Percentiles rank a stretch among this genome's conserved stretches.
These are phyloP conservation scores for Xiphorhynchus erythropygius DNA, from an alignment of 2,797 vertebrate genomes.

Conservation along the genomic window DNA sequence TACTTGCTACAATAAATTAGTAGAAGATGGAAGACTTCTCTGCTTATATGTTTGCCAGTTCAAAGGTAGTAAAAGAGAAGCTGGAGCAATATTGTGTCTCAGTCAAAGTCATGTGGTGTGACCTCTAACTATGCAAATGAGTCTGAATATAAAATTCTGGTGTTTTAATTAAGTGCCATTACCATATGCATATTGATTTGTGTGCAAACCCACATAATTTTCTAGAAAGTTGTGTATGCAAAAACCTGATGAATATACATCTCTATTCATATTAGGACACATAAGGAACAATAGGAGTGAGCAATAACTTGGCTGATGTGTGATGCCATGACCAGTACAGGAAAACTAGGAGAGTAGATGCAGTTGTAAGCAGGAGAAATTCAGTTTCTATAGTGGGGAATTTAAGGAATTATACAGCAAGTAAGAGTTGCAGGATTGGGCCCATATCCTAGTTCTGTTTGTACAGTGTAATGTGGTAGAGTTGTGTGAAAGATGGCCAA, in stretches of 20 bases:
- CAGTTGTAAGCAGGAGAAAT: background rate
- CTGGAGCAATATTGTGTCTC: background rate
- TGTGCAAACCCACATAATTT: background rate
- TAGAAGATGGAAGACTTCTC: background rate
- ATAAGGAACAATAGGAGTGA: background rate
- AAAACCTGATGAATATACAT: fast-evolving
- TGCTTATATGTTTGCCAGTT: background rate
- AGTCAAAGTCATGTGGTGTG: background rate
- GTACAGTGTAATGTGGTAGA: background rate
- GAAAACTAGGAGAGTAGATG: background rate
- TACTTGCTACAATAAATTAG: background rate
- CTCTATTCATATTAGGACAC: background rate
- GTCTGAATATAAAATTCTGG: background rate
- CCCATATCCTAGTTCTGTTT: background rate
- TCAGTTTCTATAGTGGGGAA: background rate
- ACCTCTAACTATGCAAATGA: background rate
- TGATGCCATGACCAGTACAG: background rate
- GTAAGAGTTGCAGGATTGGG: background rate
- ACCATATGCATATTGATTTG: background rate
- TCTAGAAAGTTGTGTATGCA: background rate
- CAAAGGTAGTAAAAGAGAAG: background rate
- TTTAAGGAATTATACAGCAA: background rate
- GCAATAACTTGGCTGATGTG: background rate
- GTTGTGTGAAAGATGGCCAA: background rate
- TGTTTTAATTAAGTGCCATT: background rate